A percentile compares a stretch with the other conserved stretches of the same genome.
Evolutionary conservation across 1,140 invertebrate species (phyloP).

Genomic region (Phortica variegata): DNA sequence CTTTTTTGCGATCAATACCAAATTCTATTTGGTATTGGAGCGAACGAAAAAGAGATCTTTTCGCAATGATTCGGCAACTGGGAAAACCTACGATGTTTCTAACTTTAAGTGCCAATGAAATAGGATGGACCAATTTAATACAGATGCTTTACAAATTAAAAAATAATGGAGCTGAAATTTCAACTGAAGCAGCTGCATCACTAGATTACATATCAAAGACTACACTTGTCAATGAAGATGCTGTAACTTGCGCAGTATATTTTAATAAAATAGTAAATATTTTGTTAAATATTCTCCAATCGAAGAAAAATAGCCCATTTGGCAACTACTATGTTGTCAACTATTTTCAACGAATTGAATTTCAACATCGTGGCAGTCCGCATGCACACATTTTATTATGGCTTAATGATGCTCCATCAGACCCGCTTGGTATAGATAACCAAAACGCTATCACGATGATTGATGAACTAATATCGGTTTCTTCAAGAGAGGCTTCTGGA

Average conservation of each 20-base stretch:
- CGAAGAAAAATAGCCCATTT: constrained; percentile 32
- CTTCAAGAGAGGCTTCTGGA: constrained; percentile 24
- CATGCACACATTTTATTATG: constrained; percentile 39
- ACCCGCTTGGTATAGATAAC: background rate
- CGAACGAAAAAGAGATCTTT: constrained; percentile 51
- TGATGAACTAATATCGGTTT: constrained; percentile 21
- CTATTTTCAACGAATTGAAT: constrained; percentile 57
- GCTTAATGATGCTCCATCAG: constrained; percentile 26
- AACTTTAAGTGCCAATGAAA: constrained; percentile 53
- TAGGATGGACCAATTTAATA: constrained; percentile 49
- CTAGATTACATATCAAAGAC: constrained; percentile 28
- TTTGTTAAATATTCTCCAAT: constrained; percentile 6
- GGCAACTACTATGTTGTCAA: constrained; percentile 36
- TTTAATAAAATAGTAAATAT: constrained; percentile 48
- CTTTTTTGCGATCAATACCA: constrained; percentile 31
- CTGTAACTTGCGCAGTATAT: constrained; percentile 57
- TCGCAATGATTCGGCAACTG: constrained; percentile 55
- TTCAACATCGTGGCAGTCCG: constrained; percentile 56
- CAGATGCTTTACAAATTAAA: constrained; percentile 50
- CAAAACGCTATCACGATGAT: background rate
- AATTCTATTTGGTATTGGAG: constrained; percentile 44
- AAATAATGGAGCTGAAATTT: constrained; percentile 31
- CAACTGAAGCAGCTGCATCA: constrained; percentile 12
- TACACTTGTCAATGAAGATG: constrained; percentile 54
- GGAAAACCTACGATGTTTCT: constrained; percentile 50